phyloP scores from a whole-genome alignment of 2,113 vertebrate species.

The Xiphophorus hellerii region DNA sequence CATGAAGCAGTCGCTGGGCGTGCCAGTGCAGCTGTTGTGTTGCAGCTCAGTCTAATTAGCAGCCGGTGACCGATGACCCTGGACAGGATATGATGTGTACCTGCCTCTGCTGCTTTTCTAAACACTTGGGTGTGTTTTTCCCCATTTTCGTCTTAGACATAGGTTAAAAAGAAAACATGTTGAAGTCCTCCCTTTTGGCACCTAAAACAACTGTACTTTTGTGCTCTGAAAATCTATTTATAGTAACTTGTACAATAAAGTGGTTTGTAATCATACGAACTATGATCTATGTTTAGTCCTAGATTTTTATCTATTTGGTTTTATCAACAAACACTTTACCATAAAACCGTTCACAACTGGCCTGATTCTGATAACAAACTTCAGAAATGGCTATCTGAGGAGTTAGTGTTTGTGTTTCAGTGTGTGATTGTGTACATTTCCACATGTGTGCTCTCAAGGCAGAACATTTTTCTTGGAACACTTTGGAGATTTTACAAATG shows the following conservation, averaged over 20 bases:
- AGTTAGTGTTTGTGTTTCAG: conserved; percentile 1
- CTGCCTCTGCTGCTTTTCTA: conserved; percentile 74
- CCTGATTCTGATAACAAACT: conserved; percentile 31
- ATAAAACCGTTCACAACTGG: not conserved
- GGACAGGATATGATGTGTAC: conserved; percentile 78
- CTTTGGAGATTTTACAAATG: conserved; percentile 38
- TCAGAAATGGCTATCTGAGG: conserved; percentile 37
- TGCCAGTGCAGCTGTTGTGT: conserved; percentile 59
- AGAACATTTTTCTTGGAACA: conserved; percentile 3
- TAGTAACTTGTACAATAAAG: conserved; percentile 22
- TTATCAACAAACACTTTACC: conserved; percentile 52
- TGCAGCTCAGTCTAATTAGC: conserved; percentile 63
- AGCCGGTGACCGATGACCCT: conserved; percentile 65
- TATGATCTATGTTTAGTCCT: conserved; percentile 30
- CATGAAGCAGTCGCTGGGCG: conserved; percentile 50
- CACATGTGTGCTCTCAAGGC: conserved; percentile 1
- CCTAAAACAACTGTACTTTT: conserved; percentile 35
- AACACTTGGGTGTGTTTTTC: conserved; percentile 74
- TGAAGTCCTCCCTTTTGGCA: conserved; percentile 18
- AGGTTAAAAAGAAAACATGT: conserved; percentile 70
- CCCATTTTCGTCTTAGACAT: conserved; percentile 57
- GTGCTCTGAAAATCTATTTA: conserved; percentile 45
- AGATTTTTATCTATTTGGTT: conserved; percentile 47
- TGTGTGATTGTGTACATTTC: conserved; percentile 26
- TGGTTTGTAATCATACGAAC: conserved; percentile 4